phyloP scores from a whole-genome alignment of 2,888 invertebrate species.

The Sepiola atlantica region DNA sequence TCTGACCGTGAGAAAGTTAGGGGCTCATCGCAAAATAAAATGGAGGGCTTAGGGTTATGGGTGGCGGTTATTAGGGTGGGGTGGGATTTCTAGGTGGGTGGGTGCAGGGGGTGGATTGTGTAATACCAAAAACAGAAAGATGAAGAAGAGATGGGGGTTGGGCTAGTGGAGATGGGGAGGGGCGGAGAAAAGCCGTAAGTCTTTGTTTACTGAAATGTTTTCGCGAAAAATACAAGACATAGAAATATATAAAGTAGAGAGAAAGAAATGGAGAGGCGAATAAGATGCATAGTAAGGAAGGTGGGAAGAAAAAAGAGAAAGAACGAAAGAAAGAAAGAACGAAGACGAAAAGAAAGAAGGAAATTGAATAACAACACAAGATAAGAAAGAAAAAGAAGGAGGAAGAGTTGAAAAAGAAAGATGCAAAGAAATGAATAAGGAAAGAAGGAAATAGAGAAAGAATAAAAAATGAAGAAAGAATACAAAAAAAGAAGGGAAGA shows the following conservation, averaged over 20 bases:
- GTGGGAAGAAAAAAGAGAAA: not conserved
- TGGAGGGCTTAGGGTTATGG: no score
- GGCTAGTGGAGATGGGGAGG: not conserved
- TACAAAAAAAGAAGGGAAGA: no score
- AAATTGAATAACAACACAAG: no score
- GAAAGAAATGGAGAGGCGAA: not conserved
- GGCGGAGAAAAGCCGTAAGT: not conserved
- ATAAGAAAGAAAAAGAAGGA: no score
- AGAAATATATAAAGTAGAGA: not conserved
- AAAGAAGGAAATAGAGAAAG: no score
- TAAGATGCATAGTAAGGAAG: not conserved
- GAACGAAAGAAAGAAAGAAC: not conserved
- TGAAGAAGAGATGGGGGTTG: not conserved
- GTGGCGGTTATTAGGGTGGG: not conserved
- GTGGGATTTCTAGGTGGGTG: not conserved
- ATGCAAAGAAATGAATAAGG: no score
- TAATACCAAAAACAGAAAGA: no score
- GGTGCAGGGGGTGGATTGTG: not conserved
- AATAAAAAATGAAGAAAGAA: no score
- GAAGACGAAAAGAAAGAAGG: not conserved
- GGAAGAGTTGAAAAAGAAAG: no score
- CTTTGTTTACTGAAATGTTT: no score
- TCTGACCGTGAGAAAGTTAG: no score
- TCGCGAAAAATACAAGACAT: not conserved
- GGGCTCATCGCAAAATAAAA: no score